These are phyloP conservation scores for Drosophila meridionalis DNA, from an alignment of 2,888 invertebrate genomes.

Conservation along the genomic window DNA sequence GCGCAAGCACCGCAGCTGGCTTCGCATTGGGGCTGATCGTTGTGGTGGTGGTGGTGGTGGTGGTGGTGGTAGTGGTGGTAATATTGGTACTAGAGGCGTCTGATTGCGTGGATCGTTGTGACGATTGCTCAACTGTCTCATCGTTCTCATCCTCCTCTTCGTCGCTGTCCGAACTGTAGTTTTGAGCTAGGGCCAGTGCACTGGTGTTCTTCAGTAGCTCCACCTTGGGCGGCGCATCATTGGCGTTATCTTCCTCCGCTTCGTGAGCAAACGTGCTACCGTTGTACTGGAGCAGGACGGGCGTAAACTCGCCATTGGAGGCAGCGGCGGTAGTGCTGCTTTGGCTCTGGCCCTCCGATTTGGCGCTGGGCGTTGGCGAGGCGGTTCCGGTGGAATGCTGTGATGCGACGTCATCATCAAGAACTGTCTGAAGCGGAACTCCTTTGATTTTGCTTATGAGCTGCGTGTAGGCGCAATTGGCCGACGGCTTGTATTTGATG, in stretches of 20 bases:
- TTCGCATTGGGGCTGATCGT: not conserved
- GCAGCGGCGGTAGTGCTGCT: conserved; percentile 17
- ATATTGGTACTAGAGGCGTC: not conserved
- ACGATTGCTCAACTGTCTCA: conserved; percentile 31
- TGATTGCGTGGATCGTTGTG: conserved; percentile 1
- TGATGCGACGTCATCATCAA: conserved; percentile 72
- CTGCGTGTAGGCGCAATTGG: conserved; percentile 95
- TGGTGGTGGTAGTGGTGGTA: not conserved
- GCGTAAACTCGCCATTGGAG: conserved; percentile 70
- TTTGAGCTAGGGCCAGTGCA: conserved; percentile 86
- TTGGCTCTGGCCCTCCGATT: conserved; percentile 60
- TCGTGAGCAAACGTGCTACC: conserved; percentile 75
- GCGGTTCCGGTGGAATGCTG: conserved; percentile 67
- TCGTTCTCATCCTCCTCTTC: conserved; percentile 83
- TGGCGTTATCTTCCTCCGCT: conserved; percentile 53
- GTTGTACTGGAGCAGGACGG: conserved; percentile 83
- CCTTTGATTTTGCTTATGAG: conserved; percentile 94
- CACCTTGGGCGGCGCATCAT: conserved; percentile 68
- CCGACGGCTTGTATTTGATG: conserved; percentile 92
- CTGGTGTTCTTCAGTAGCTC: conserved; percentile 83
- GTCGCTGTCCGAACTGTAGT: conserved; percentile 86
- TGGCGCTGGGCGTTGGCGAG: conserved; percentile 65
- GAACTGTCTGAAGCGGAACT: conserved; percentile 84
- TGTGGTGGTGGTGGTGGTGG: not conserved
- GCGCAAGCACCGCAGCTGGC: conserved; percentile 31